Base-by-base conservation (phyloP, 2,888 invertebrate species). In the Orthosia cruda region DNA sequence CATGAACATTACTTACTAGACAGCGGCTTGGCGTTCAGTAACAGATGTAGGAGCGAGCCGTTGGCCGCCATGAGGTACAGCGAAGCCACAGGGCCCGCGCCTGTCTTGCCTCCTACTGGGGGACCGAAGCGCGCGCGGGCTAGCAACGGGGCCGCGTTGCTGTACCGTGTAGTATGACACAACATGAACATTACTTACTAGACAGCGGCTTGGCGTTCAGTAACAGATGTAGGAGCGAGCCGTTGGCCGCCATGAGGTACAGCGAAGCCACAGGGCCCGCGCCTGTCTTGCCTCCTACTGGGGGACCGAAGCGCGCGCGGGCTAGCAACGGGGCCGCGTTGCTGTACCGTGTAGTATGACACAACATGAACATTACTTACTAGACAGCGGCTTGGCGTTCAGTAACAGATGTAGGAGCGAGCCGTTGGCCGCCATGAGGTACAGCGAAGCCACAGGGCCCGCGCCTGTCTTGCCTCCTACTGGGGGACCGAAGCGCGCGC, bases 341-440 rank as follows among this genome's bases (percentile, higher is more conserved):
- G 80, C 89, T 90, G 76, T 98, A 26, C 26, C 26, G 26, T 26
- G 26, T 4, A 26, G 26, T 26, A 26, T 26, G 26, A 26, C 26
- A 26, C 26, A 26, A 26, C 26, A 26, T 26, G 11, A 54, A 15
- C n/a, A 49, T 68, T 12, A 70, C 78, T 77, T 45, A 93, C 93
- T 89, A 49, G 97, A 93, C 3, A 92, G 91, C 71, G 97, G 94
- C 88, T 97, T 97, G 0, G 98, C 99, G 88, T 99, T 98, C 90
- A 99, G 97, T 92, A 98, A 98, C 89, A 99, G 98, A 92, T 99
- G 99, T 79, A 99, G 97, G 84, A 99, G 97, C 71, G 97, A 98
- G 45, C 99, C 99, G 90, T 98, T 98, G 89, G 98, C 98, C 62
- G 99, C 98, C 97, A 99, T 98, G 26, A 99, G 97, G 93, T 98